Evolutionary conservation across 2,113 vertebrate genomes (phyloP).

Genomic region (Brachypteracias leptosomus): DNA sequence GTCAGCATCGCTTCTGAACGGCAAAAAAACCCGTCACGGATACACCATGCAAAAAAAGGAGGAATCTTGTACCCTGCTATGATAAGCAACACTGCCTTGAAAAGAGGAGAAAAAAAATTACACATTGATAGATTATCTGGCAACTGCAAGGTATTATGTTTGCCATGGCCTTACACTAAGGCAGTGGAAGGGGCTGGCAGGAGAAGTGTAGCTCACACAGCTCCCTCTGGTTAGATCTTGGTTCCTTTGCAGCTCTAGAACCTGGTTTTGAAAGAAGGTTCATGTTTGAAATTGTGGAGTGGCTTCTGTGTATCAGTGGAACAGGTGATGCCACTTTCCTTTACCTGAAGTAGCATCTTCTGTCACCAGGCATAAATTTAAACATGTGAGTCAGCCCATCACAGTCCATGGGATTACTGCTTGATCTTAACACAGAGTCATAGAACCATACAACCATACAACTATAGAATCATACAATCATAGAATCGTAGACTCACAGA

Average conservation of each 20-base stretch:
- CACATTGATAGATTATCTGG: background rate
- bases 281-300: background rate
- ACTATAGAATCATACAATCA: no score
- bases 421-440: background rate
- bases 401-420: background rate
- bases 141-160: background rate
- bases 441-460: no score
- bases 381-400: background rate
- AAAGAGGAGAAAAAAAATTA: slow-evolving; percentile 35
- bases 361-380: background rate
- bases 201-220: background rate
- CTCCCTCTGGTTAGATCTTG: background rate
- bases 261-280: background rate
- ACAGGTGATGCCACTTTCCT: background rate
- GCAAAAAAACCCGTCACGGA: slow-evolving; percentile 72
- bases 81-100: slow-evolving; percentile 11
- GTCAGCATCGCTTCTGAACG: slow-evolving; percentile 81
- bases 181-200: background rate
- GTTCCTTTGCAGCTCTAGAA: background rate
- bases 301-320: no score
- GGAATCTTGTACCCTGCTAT: slow-evolving; percentile 69
- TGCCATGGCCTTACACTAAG: background rate
- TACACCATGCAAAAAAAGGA: slow-evolving; percentile 72
- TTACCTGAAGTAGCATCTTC: background rate
- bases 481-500: no score